phyloP scores from a whole-genome alignment of 2,888 invertebrate species.

The Lithophane socia region DNA sequence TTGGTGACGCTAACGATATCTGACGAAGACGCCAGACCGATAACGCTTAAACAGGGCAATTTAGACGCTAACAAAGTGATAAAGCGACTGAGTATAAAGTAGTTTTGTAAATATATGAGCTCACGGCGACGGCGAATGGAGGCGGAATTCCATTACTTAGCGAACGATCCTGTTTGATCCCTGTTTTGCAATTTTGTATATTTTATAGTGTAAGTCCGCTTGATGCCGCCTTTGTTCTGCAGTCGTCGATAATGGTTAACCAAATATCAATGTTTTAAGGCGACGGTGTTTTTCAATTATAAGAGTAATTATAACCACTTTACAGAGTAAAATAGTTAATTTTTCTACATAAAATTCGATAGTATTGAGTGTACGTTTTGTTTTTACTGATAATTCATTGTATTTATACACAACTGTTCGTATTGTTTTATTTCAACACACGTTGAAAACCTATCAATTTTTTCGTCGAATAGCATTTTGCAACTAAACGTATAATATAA shows the following conservation, averaged over 20 bases:
- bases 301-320: slow-evolving; percentile 17
- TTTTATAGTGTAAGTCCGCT: slow-evolving; percentile 67
- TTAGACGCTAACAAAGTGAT: slow-evolving; percentile 88
- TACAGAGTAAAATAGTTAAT: slow-evolving; percentile 10
- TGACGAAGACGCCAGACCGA: slow-evolving; percentile 91
- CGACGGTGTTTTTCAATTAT: slow-evolving; percentile 35
- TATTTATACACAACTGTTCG: background rate
- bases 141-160: slow-evolving; percentile 63
- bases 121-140: slow-evolving; percentile 64
- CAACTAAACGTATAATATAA: background rate
- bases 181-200: slow-evolving; percentile 77
- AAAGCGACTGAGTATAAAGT: slow-evolving; percentile 89
- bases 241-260: slow-evolving; percentile 60
- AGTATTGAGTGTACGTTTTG: slow-evolving; percentile 4
- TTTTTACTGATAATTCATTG: background rate
- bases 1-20: slow-evolving; percentile 94
- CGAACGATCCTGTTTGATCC: slow-evolving; percentile 68
- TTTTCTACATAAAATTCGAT: slow-evolving; percentile 24
- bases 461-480: slow-evolving; percentile 19
- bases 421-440: slow-evolving; percentile 1
- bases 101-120: slow-evolving; percentile 80
- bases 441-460: background rate
- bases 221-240: slow-evolving; percentile 61
- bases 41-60: slow-evolving; percentile 85
- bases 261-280: slow-evolving; percentile 66